Conservation (phyloP, 2,797 vertebrate genomes). For the Enoplosus armatus region DNA sequence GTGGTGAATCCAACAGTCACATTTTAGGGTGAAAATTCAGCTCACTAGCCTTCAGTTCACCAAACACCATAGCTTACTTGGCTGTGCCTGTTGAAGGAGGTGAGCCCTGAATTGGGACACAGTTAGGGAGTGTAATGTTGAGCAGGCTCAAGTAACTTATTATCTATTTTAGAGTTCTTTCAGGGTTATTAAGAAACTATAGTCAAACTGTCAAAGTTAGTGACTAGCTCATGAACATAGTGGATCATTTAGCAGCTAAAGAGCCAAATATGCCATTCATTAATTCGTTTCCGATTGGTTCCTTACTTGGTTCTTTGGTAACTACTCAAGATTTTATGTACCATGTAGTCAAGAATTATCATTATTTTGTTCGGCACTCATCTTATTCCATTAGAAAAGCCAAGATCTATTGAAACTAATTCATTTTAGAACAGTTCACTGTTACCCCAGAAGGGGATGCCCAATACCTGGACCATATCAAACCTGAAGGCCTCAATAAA, state of each 20-base stretch:
- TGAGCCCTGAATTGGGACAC: neutral
- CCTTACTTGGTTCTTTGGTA: neutral
- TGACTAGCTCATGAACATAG: neutral
- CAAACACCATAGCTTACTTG: neutral
- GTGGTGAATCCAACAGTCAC: neutral
- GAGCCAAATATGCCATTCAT: neutral
- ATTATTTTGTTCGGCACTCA: neutral
- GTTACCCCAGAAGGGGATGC: constrained; percentile 21
- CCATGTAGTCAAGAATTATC: neutral
- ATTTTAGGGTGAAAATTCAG: neutral
- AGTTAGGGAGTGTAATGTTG: neutral
- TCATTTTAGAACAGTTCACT: constrained; percentile 12
- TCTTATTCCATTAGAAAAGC: neutral
- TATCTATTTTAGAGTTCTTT: neutral
- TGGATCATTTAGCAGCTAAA: neutral
- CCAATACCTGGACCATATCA: neutral
- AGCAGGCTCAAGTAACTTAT: neutral
- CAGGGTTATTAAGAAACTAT: neutral
- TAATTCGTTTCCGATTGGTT: neutral
- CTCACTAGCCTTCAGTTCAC: neutral
- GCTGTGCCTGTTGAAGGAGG: neutral
- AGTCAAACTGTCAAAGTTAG: neutral
- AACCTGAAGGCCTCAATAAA: neutral
- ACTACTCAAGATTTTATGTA: neutral
- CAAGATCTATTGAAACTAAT: neutral